Conservation (phyloP, 1,140 invertebrate genomes). For the Colletes gigas region DNA sequence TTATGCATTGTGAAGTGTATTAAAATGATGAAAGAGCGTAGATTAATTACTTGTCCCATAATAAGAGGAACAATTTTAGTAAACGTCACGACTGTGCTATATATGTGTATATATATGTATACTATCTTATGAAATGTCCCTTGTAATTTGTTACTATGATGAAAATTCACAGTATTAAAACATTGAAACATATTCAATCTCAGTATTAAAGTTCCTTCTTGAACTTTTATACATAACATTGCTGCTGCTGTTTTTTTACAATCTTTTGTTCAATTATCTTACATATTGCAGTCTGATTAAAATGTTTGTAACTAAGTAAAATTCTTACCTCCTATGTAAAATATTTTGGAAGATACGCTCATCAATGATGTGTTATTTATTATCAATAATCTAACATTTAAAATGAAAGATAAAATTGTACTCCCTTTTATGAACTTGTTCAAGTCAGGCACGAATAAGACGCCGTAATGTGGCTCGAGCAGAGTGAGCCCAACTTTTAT, state of each 20-base stretch:
- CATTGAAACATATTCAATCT: neutral
- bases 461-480: conserved; percentile 76
- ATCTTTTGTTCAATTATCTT: conserved; percentile 25
- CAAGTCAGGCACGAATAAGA: conserved; percentile 76
- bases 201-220: conserved; percentile 1
- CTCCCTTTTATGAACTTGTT: conserved; percentile 56
- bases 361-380: neutral
- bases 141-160: neutral
- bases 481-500: conserved; percentile 76
- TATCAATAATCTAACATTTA: conserved; percentile 25
- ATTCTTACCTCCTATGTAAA: conserved; percentile 21
- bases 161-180: conserved; percentile 14
- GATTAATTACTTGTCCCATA: conserved; percentile 8
- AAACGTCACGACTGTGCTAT: neutral
- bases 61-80: conserved; percentile 4
- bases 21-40: conserved; percentile 34
- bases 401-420: conserved; percentile 49
- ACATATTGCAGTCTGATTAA: conserved; percentile 30
- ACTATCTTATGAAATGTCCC: neutral
- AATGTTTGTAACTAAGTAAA: conserved; percentile 8
- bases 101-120: too few species aligned
- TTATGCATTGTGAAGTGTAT: conserved; percentile 29
- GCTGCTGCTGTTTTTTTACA: neutral
- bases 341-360: conserved; percentile 34
- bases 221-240: conserved; percentile 3